phyloP scores from a whole-genome alignment of 1,140 invertebrate species.

The Adelges cooleyi region DNA sequence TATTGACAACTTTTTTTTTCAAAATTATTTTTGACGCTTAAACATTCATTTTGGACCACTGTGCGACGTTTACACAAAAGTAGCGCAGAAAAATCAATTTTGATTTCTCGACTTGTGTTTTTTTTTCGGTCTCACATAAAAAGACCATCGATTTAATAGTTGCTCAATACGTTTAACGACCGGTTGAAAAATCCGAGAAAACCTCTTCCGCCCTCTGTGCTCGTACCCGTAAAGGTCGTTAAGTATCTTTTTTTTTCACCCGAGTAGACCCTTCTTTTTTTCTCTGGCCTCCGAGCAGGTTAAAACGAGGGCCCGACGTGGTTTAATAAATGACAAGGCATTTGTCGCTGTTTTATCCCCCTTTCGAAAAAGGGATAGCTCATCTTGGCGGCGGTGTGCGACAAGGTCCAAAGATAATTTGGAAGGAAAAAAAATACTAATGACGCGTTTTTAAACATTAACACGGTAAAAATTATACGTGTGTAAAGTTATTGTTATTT shows the following conservation, averaged over 20 bases:
- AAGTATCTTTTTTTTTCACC: constrained; percentile 24
- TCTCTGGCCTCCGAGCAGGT: constrained; percentile 10
- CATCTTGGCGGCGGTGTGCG: not conserved
- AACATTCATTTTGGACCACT: no score
- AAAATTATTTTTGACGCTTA: no score
- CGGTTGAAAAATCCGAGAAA: constrained; percentile 11
- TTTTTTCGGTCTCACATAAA: constrained; percentile 6
- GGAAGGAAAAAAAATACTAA: constrained; percentile 23
- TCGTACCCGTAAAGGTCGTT: constrained; percentile 11
- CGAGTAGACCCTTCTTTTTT: constrained; percentile 9
- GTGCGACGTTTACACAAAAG: no score
- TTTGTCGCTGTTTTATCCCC: constrained; percentile 19
- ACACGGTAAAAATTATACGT: constrained; percentile 15
- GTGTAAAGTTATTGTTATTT: constrained; percentile 14
- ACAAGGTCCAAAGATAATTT: constrained; percentile 23
- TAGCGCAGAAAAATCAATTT: constrained; percentile 9
- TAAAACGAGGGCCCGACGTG: constrained; percentile 7
- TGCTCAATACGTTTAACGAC: constrained; percentile 24
- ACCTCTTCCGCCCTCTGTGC: not conserved
- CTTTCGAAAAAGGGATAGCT: constrained; percentile 11
- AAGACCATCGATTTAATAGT: constrained; percentile 23
- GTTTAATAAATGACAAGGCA: constrained; percentile 28
- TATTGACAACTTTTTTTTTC: no score
- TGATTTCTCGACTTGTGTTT: not conserved
- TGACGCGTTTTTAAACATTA: constrained; percentile 24